phyloP scores from a whole-genome alignment of 2,797 vertebrate genomes.

The Acipenser transmontanus region DNA sequence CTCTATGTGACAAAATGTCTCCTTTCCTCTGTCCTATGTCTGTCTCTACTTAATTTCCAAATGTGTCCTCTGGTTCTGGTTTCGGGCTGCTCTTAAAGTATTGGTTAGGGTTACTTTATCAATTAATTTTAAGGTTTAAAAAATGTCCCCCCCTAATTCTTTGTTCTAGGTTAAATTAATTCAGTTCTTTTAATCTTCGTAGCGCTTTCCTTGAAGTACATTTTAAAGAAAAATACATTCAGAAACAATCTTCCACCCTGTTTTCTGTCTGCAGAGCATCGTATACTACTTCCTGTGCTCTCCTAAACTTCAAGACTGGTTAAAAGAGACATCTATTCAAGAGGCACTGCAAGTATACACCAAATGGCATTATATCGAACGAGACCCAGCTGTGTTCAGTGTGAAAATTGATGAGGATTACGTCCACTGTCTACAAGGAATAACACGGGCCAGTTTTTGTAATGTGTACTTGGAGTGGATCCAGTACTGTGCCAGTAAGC shows the following conservation, averaged over 20 bases:
- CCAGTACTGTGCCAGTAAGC: conserved; percentile 80
- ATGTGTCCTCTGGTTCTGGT: too few relatives aligned
- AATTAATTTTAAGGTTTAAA: too few relatives aligned
- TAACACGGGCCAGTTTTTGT: conserved; percentile 92
- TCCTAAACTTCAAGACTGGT: conserved; percentile 80
- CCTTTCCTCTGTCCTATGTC: too few relatives aligned
- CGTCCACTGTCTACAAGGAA: conserved; percentile 88
- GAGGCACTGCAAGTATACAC: conserved; percentile 82
- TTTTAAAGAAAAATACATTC: background rate
- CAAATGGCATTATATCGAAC: conserved; percentile 93
- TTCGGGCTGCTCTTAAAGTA: too few relatives aligned
- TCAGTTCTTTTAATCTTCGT: background rate
- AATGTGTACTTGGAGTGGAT: conserved; percentile 94
- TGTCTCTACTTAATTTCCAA: too few relatives aligned
- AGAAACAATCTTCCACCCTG: background rate
- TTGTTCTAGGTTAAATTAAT: too few relatives aligned
- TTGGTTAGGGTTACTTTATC: too few relatives aligned
- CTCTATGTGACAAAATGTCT: too few relatives aligned
- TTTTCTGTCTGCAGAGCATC: conserved; percentile 69
- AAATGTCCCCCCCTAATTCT: too few relatives aligned
- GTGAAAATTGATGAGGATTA: conserved; percentile 94
- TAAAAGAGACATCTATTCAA: conserved; percentile 72
- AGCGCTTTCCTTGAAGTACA: background rate
- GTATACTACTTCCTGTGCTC: conserved; percentile 87
- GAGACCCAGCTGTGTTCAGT: conserved; percentile 85